Conservation (phyloP, 1,140 invertebrate species). For the Monochamus saltuarius region DNA sequence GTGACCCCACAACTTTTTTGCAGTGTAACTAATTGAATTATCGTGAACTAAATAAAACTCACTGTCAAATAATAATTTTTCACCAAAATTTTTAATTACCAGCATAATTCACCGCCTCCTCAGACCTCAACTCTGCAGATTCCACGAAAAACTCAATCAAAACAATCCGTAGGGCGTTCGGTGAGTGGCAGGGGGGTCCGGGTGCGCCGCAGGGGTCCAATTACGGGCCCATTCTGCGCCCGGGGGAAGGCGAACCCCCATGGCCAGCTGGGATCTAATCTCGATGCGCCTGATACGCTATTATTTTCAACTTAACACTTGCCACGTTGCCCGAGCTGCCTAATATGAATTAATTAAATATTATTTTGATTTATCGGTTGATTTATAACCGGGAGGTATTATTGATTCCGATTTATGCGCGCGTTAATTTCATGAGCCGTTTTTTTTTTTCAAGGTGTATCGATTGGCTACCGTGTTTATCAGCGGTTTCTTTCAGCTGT, state of each 20-base stretch:
- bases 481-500: too few species aligned
- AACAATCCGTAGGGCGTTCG: constrained; percentile 15
- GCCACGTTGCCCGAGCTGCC: background rate
- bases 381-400: constrained; percentile 1
- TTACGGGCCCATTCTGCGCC: constrained; percentile 39
- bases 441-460: constrained; percentile 10
- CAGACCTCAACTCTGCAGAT: background rate
- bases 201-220: constrained; percentile 38
- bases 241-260: constrained; percentile 4
- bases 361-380: constrained; percentile 16
- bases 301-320: constrained; percentile 29
- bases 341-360: constrained; percentile 21
- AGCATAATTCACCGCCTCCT: too few species aligned
- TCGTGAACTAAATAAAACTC: too few species aligned
- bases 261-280: constrained; percentile 19
- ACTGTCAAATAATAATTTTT: too few species aligned
- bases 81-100: too few species aligned
- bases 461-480: too few species aligned
- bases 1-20: too few species aligned
- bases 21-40: too few species aligned
- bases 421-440: constrained; percentile 5
- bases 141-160: constrained; percentile 13
- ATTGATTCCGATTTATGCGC: constrained; percentile 4
- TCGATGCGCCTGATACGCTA: constrained; percentile 17
- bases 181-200: constrained; percentile 20